Conservation (phyloP, 2,888 invertebrate species). For the Aromia moschata region DNA sequence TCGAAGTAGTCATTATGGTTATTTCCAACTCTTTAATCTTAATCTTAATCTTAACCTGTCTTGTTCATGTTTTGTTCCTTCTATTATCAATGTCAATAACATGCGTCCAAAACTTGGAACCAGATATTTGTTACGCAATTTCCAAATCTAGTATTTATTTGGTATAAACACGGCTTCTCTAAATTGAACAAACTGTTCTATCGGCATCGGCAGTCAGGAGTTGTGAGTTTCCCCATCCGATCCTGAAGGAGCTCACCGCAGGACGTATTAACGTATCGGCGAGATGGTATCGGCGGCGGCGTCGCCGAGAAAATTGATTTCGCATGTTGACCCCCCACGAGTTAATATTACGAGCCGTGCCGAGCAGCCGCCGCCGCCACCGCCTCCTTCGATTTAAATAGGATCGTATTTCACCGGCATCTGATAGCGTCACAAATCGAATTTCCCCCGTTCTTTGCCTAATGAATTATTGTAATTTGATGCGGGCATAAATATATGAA, state of each 20-base stretch:
- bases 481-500: conserved; percentile 53
- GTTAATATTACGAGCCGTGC: conserved; percentile 50
- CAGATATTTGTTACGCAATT: too few species aligned
- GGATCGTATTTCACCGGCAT: conserved; percentile 41
- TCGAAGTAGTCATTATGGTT: too few species aligned
- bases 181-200: too few species aligned
- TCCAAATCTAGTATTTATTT: too few species aligned
- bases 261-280: conserved; percentile 53
- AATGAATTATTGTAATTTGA: conserved; percentile 61
- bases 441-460: conserved; percentile 50
- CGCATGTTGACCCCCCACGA: conserved; percentile 51
- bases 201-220: too few species aligned
- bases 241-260: not conserved
- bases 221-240: too few species aligned
- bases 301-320: conserved; percentile 54
- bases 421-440: conserved; percentile 56
- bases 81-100: too few species aligned
- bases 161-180: too few species aligned
- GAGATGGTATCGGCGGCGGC: conserved; percentile 50
- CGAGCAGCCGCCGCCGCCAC: conserved; percentile 13
- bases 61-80: too few species aligned
- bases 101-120: too few species aligned
- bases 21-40: too few species aligned
- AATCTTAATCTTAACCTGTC: too few species aligned
- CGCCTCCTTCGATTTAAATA: conserved; percentile 30